These are phyloP conservation scores for Paramisgurnus dabryanus DNA, from an alignment of 2,113 vertebrate genomes.

Conservation along the genomic window DNA sequence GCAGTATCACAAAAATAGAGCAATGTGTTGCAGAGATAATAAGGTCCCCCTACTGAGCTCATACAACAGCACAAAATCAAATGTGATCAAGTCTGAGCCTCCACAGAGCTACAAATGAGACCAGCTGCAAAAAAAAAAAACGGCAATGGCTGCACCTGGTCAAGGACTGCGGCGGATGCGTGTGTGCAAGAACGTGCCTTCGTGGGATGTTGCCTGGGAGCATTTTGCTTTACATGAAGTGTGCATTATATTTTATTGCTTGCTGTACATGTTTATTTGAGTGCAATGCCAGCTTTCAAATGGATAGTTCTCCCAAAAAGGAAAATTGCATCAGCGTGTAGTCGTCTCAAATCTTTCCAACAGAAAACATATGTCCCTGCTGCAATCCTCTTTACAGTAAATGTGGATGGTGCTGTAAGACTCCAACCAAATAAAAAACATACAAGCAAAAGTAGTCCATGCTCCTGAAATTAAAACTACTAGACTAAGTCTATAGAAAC, in stretches of 20 bases:
- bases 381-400: too few relatives aligned
- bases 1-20: constrained; percentile 12
- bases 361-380: neutral
- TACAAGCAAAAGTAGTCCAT: too few relatives aligned
- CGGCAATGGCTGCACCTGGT: neutral
- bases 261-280: neutral
- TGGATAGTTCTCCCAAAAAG: too few relatives aligned
- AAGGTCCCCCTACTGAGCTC: constrained; percentile 10
- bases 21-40: constrained; percentile 28
- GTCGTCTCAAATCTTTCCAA: neutral
- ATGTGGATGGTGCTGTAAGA: neutral
- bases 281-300: neutral
- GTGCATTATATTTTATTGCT: neutral
- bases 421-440: neutral
- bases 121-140: neutral
- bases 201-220: neutral
- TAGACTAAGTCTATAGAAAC: too few relatives aligned
- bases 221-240: neutral
- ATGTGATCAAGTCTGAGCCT: constrained; percentile 19
- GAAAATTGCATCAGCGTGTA: too few relatives aligned
- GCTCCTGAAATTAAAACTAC: too few relatives aligned
- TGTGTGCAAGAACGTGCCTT: neutral
- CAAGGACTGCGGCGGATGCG: neutral
- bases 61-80: constrained; percentile 23
- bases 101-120: constrained; percentile 1